A percentile compares a stretch with the other conserved stretches of the same genome.
Evolutionary conservation across 2,888 invertebrate genomes (phyloP).

Genomic region (Trichopria drosophilae): DNA sequence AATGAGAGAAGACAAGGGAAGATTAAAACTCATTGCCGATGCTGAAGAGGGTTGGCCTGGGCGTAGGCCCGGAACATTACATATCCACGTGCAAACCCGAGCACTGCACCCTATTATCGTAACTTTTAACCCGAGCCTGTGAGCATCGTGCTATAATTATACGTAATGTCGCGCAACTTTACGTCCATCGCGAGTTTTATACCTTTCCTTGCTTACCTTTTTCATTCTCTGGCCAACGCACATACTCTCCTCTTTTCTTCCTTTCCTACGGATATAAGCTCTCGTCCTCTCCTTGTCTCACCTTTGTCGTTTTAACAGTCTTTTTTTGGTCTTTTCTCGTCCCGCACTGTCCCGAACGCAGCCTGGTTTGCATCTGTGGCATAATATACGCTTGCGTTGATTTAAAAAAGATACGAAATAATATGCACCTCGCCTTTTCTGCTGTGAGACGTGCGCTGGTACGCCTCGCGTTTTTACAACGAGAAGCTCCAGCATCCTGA

Average conservation of each 20-base stretch:
- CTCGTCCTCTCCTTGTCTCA: no score
- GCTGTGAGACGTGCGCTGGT: constrained; percentile 17
- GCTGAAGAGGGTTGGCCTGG: no score
- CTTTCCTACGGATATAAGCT: no score
- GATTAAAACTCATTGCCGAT: no score
- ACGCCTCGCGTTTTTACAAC: constrained; percentile 14
- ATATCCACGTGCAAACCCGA: no score
- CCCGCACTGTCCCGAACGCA: constrained; percentile 14
- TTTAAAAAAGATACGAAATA: constrained; percentile 40
- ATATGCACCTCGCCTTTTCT: constrained; percentile 32
- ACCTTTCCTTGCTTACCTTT: constrained; percentile 18
- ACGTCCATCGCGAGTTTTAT: constrained; percentile 24
- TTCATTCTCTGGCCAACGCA: constrained; percentile 20
- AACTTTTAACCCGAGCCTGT: constrained; percentile 42
- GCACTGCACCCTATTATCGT: constrained; percentile 43
- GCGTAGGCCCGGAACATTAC: no score
- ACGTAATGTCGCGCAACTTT: constrained; percentile 40
- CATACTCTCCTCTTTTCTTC: constrained; percentile 26
- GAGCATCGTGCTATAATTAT: constrained; percentile 47
- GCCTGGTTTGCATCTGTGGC: constrained; percentile 31
- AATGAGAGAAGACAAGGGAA: no score
- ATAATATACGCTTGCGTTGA: constrained; percentile 41
- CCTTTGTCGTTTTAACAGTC: no score
- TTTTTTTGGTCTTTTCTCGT: constrained; percentile 17
- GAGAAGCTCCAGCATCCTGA: no score